Evolutionary conservation across 2,797 vertebrate species (phyloP).

Genomic region (Pseudopleuronectes americanus): DNA sequence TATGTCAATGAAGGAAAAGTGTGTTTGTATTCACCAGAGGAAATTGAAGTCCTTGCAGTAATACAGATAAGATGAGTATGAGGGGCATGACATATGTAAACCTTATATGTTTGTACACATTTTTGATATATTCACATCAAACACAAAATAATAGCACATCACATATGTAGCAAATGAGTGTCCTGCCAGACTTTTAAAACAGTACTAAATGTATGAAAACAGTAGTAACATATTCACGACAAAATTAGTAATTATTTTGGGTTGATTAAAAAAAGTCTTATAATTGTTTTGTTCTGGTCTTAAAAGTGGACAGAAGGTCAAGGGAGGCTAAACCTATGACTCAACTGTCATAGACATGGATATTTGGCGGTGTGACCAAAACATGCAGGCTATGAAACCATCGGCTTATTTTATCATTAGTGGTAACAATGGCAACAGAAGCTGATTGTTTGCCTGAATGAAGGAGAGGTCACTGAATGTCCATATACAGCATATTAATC

Average conservation of each 20-base stretch:
- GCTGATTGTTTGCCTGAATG: constrained; percentile 31
- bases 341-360: constrained; percentile 31
- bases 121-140: too few species aligned
- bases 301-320: constrained; percentile 14
- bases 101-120: too few species aligned
- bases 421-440: constrained; percentile 38
- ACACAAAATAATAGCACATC: too few species aligned
- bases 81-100: too few species aligned
- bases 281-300: constrained; percentile 10
- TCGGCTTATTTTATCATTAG: constrained; percentile 68
- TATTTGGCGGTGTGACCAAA: constrained; percentile 38
- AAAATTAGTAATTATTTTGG: neutral
- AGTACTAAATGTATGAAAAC: too few species aligned
- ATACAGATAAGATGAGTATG: too few species aligned
- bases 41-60: too few species aligned
- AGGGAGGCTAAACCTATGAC: constrained; percentile 35
- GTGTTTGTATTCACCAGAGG: too few species aligned
- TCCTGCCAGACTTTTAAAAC: too few species aligned
- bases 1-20: too few species aligned
- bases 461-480: neutral
- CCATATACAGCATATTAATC: constrained; percentile 6
- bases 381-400: constrained; percentile 49
- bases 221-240: neutral
- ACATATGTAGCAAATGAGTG: too few species aligned
- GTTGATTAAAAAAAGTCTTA: neutral